phyloP scores from a whole-genome alignment of 2,113 vertebrate species.

The Verasper variegatus region DNA sequence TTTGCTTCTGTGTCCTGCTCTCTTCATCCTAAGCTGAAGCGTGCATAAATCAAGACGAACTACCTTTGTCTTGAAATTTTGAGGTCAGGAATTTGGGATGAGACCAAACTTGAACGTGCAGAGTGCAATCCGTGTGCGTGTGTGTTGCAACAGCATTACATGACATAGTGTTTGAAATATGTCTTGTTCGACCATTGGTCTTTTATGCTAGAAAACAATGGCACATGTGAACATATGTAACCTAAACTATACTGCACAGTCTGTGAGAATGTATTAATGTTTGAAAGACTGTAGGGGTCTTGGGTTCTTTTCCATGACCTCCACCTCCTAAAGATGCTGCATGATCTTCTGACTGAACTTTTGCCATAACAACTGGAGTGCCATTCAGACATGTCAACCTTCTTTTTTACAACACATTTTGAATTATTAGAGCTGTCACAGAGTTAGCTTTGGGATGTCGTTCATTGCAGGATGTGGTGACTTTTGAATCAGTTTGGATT shows the following conservation, averaged over 20 bases:
- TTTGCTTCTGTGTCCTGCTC: conserved; percentile 71
- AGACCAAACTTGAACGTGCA: conserved; percentile 56
- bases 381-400: conserved; percentile 31
- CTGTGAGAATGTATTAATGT: background rate
- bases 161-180: conserved; percentile 8
- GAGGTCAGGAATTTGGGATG: conserved; percentile 71
- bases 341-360: conserved; percentile 36
- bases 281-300: background rate
- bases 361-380: conserved; percentile 45
- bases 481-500: conserved; percentile 73
- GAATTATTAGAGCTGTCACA: conserved; percentile 59
- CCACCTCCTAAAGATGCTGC: conserved; percentile 12
- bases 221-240: background rate
- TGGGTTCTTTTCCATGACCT: background rate
- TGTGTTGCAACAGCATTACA: conserved; percentile 4
- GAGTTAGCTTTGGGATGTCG: conserved; percentile 64
- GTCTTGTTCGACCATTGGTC: background rate
- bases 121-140: conserved; percentile 3
- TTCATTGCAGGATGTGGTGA: conserved; percentile 73
- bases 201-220: background rate
- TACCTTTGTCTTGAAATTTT: conserved; percentile 78
- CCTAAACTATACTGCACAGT: no score
- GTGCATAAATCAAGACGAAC: conserved; percentile 77
- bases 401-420: conserved; percentile 20
- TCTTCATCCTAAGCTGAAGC: conserved; percentile 68